phyloP scores from a whole-genome alignment of 2,113 vertebrate species.

The Cephalophus harveyi region DNA sequence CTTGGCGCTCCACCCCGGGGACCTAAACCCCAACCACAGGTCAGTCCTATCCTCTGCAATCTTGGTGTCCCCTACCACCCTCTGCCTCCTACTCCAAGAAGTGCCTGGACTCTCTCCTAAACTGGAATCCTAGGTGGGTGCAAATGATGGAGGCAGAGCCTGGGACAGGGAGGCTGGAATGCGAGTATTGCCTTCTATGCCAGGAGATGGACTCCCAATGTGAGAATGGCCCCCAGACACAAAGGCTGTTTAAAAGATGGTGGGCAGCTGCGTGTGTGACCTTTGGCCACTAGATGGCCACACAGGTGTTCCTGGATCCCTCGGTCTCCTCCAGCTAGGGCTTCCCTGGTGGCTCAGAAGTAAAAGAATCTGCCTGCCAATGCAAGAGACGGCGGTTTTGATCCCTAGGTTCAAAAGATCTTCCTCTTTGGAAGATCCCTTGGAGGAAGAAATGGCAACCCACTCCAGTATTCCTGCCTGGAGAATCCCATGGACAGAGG shows the following conservation, averaged over 20 bases:
- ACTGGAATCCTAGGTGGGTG: background rate
- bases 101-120: background rate
- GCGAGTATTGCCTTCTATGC: rapidly evolving
- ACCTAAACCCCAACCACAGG: background rate
- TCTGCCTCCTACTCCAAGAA: background rate
- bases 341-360: background rate
- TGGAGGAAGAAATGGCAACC: background rate
- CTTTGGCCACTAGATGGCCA: background rate
- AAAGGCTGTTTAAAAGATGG: background rate
- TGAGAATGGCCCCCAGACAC: background rate
- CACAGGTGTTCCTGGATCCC: background rate
- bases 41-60: background rate
- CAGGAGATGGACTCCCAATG: background rate
- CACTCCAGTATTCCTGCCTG: background rate
- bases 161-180: background rate
- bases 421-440: background rate
- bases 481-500: background rate
- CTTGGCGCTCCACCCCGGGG: rapidly evolving
- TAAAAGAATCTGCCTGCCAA: background rate
- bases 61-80: rapidly evolving
- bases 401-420: background rate
- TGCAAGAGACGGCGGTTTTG: rapidly evolving
- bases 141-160: background rate
- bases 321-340: background rate
- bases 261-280: background rate